Evolutionary conservation across 2,797 vertebrate genomes (phyloP).

Genomic region (Sebastes glaucus): DNA sequence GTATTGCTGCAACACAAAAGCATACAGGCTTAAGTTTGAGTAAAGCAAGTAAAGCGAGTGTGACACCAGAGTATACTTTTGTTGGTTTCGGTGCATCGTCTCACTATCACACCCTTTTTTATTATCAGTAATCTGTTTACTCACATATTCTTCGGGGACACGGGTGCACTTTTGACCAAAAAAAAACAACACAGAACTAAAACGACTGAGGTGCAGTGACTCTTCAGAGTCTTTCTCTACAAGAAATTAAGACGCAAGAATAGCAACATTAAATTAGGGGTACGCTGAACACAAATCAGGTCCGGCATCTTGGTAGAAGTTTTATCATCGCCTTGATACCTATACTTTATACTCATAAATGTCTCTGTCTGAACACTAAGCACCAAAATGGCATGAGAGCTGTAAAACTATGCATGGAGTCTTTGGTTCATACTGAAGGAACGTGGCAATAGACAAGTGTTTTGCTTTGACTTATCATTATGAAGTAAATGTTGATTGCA

Average conservation of each 20-base stretch:
- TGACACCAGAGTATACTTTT: background rate
- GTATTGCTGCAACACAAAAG: background rate
- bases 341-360: background rate
- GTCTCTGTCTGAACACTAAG: background rate
- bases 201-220: background rate
- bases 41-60: background rate
- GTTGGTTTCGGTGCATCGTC: background rate
- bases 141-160: background rate
- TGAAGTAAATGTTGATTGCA: too few relatives aligned
- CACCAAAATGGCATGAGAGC: background rate
- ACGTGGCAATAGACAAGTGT: too few relatives aligned
- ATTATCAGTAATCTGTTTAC: background rate
- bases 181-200: background rate
- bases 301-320: background rate
- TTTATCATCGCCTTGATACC: background rate
- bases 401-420: accelerated
- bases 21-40: background rate
- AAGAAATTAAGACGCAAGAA: too few relatives aligned
- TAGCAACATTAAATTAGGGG: background rate
- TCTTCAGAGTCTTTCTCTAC: background rate
- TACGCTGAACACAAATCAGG: background rate
- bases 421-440: background rate
- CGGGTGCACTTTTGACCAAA: background rate
- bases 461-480: too few relatives aligned
- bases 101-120: background rate